Evolutionary conservation across 1,140 invertebrate genomes (phyloP), one percentile per base, ranked within the genome.

Genomic region (Chironomus tepperi): DNA sequence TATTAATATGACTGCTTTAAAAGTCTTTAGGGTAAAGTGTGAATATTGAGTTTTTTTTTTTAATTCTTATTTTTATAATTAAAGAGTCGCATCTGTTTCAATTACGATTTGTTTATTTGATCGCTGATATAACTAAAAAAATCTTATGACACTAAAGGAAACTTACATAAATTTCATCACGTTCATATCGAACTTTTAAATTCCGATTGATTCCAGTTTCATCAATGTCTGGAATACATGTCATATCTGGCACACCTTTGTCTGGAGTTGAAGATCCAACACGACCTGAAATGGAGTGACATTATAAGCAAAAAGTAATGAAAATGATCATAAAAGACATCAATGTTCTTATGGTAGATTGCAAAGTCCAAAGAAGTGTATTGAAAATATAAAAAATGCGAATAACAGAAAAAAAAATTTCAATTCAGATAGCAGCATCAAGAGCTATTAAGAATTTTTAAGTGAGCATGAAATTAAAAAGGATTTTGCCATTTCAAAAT

Each of bases 201-300:
- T 97, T 97, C 75, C 89, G 87, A 84, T 97, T 97, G 83, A 98
- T 97, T 79, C 93, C 92, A 75, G 86, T 87, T 82, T 97, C 95
- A 79, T 96, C 91, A 82, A 98, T 94, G 84, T 96, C 90, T 75
- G 93, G 93, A 83, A 98, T 95, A 77, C 93, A 86, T 43, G 95
- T 97, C 94, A 98, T 96, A 84, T 98, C 95, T 77, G 90, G 88
- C 77, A 93, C 89, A 73, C 92, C 91, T 70, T 74, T 21, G 18
- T 76, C 75, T 16, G 74, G 15, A 47, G 74, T 75, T 70, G 65
- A 19, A 21, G 73, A 70, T 12, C 73, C 67, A 16, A 74, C 19
- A 24, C 75, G 75, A 73, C 75, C 75, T 75, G 75, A 3, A 75
- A 75, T 12, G 16, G 47, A 16, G 72, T 16, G 21, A 57, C 2